Base-by-base conservation (phyloP, 37 sponge, comb jelly and placozoan genomes). In the Theonella swinhoei region DNA sequence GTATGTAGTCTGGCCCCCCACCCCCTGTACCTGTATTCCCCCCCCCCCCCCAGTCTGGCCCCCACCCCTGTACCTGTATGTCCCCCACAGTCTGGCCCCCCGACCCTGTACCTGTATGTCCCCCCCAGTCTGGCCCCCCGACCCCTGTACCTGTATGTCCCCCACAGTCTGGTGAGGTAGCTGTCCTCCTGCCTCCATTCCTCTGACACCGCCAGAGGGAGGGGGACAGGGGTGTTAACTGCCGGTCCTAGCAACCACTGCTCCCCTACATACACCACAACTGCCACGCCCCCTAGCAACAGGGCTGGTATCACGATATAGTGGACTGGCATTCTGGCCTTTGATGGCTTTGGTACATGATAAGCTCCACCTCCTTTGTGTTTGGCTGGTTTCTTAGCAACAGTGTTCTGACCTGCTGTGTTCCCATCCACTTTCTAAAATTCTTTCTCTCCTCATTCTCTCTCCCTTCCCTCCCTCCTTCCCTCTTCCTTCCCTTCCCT, bases 61-160 rank as follows among this genome's bases (percentile, higher is more conserved):
- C n/a, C n/a, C n/a, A n/a, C n/a, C n/a, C n/a, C n/a, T n/a, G n/a
- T n/a, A n/a, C n/a, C n/a, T n/a, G n/a, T n/a, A n/a, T n/a, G n/a
- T n/a, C n/a, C n/a, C n/a, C n/a, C n/a, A n/a, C n/a, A n/a, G n/a
- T n/a, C n/a, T n/a, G n/a, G n/a, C n/a, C n/a, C n/a, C n/a, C n/a
- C n/a, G n/a, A n/a, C n/a, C n/a, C n/a, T n/a, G n/a, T n/a, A n/a
- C n/a, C n/a, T n/a, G n/a, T n/a, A n/a, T n/a, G n/a, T n/a, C n/a
- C n/a, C n/a, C n/a, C n/a, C n/a, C n/a, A n/a, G n/a, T n/a, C n/a
- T n/a, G n/a, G n/a, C n/a, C n/a, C n/a, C n/a, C n/a, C n/a, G n/a
- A n/a, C n/a, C n/a, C n/a, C n/a, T n/a, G 1, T 54, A 90, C 91
- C 91, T 80, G 73, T 91, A 91, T 11, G 87, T 80, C 19, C 91